Evolutionary conservation across 2,797 vertebrate species (phyloP).

Genomic region (Columba guinea): DNA sequence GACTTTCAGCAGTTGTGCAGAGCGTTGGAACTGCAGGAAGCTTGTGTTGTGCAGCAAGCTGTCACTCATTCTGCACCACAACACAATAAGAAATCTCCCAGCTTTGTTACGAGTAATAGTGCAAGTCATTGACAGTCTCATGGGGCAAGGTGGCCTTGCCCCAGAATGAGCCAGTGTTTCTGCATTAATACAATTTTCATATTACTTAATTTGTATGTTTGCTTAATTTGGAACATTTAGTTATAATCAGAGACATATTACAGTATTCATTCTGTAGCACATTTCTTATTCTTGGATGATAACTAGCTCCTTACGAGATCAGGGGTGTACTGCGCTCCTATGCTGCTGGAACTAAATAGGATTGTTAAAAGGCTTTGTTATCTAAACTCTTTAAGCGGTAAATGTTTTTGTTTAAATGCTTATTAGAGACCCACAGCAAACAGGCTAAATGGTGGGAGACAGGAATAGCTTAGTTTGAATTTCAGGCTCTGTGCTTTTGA

Average conservation of each 20-base stretch:
- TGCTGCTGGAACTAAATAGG: neutral
- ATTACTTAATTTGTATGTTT: neutral
- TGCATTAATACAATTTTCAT: neutral
- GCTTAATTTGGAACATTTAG: neutral
- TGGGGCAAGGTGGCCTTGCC: neutral
- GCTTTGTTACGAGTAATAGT: neutral
- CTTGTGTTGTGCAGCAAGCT: neutral
- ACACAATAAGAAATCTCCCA: neutral
- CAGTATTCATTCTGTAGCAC: neutral
- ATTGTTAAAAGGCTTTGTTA: neutral
- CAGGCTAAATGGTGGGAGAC: neutral
- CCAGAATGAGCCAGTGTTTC: neutral
- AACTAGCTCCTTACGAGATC: neutral
- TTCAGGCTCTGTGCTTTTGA: neutral
- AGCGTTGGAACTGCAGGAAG: neutral
- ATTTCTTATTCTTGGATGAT: neutral
- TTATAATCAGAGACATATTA: neutral
- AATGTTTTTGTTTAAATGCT: neutral
- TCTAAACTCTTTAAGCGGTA: neutral
- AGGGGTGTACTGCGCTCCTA: neutral
- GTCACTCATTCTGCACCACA: neutral
- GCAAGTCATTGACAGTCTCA: neutral
- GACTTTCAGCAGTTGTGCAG: neutral
- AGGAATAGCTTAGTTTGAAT: neutral
- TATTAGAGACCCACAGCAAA: neutral